Evolutionary conservation across 2,797 vertebrate species (phyloP), one percentile per base, ranked within the genome.

Genomic region (Paedocypris micromegethes): DNA sequence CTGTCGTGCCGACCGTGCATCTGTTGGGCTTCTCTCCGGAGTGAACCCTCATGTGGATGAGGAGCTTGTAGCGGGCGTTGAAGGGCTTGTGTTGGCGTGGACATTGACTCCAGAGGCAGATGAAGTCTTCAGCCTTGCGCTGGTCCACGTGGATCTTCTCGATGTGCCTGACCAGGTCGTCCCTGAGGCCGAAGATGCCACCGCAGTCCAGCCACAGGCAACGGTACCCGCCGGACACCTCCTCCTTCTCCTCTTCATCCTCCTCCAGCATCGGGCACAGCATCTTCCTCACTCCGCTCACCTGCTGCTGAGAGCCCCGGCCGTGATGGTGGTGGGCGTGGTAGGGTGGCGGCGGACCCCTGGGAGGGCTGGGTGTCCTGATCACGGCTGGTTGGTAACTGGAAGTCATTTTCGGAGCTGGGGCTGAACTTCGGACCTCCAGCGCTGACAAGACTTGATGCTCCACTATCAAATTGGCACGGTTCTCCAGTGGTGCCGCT

Each of bases 21-120:
- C 95, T 97, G 89, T 99, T 98, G 4, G 97, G 97, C 83, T 96
- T 99, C 88, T 98, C 97, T 76, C 97, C 97, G 0, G 97, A 98
- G 82, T 99, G 97, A 76, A 99, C 91, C 84, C 97, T 90, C 96
- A 99, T 99, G 82, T 99, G 96, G 86, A 98, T 99, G 5, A 99
- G 89, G 75, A 99, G 90, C 83, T 99, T 99, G 83, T 99, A 99
- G 68, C 95, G 91, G 52, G 97, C 96, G 37, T 98, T 98, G 83
- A 99, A 99, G 1, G 97, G 91, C 78, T 94, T 97, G 82, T 91
- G 90, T 83, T 88, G 89, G 65, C 96, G 88, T n/a, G 94, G 90
- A 66, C 97, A 99, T 9, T 91, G 91, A 0, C 83, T 83, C 97
- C 97, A 99, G 85, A 93, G 95, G 82, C 97, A 99, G 2, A 92